Evolutionary conservation across 2,797 vertebrate species (phyloP), one percentile per base, ranked within the genome.

Genomic region (Microctenopoma steveboyesi): DNA sequence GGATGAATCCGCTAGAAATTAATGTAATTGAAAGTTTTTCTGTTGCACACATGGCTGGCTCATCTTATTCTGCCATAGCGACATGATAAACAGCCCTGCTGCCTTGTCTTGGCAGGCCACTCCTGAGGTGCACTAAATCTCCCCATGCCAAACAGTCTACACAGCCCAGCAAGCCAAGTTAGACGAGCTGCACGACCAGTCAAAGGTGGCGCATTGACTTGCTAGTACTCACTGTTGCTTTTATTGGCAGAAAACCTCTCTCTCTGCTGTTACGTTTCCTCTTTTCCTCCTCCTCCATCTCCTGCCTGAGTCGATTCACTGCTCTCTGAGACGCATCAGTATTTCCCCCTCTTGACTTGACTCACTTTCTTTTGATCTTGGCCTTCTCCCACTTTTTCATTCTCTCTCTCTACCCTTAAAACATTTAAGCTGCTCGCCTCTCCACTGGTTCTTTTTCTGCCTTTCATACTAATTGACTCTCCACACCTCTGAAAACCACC

Each of bases 121-220:
- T 54, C 33, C 74, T 46, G 67, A 78, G 62, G 18, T 66, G 69
- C 81, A 79, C 81, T 89, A 76, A 86, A 86, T 89, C 84, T 83
- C n/a, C 8, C 77, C 52, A 60, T 79, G 76, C 71, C 71, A 51
- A 61, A 46, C 8, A 16, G 33, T 58, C 69, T 50, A 45, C 42
- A 46, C 50, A 18, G 55, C 74, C 53, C 65, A 64, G 76, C 68
- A 63, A 64, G 51, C 63, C 64, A 1, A 69, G 62, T 52, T 59
- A 50, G 73, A 79, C 54, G 58, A 75, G 81, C 76, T 56, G 69
- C 71, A 28, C 2, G 16, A 49, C 47, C 35, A 52, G 30, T 65
- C 73, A 30, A 57, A 52, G 37, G 51, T 22, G 51, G 56, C 56
- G 53, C 52, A 16, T 43, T 0, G 5, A 45, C 56, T 72, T 55